Evolutionary conservation across 2,797 vertebrate genomes (phyloP).

Genomic region (Danio choprae): DNA sequence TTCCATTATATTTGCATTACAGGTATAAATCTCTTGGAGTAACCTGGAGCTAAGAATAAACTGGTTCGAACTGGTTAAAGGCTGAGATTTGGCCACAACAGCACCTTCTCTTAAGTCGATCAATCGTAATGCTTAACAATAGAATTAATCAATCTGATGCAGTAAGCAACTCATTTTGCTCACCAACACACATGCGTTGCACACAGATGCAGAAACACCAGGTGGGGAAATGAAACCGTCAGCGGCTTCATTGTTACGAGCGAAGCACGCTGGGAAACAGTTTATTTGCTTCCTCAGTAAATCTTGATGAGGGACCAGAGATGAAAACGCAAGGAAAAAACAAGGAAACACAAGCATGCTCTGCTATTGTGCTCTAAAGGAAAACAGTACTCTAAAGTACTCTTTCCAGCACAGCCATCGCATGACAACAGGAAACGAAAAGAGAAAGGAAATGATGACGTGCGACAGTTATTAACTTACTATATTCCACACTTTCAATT

Average conservation of each 20-base stretch:
- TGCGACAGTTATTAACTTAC: not conserved
- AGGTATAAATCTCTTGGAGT: not conserved
- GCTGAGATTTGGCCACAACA: too few species aligned
- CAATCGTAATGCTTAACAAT: not conserved
- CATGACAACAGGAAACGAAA: not conserved
- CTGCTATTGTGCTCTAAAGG: slow-evolving; percentile 11
- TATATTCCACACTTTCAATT: not conserved
- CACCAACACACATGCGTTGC: not conserved
- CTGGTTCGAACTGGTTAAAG: too few species aligned
- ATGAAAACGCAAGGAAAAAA: slow-evolving; percentile 26
- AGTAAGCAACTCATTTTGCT: slow-evolving; percentile 10
- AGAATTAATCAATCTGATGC: not conserved
- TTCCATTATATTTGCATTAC: not conserved
- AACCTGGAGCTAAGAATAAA: not conserved
- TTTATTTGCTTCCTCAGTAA: slow-evolving; percentile 13
- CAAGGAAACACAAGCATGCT: slow-evolving; percentile 18
- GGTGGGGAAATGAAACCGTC: slow-evolving; percentile 11
- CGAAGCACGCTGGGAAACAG: slow-evolving; percentile 8
- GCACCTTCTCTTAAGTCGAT: not conserved
- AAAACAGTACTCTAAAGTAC: not conserved
- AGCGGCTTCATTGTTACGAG: slow-evolving; percentile 18
- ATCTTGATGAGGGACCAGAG: slow-evolving; percentile 4
- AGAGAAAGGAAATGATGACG: slow-evolving; percentile 3
- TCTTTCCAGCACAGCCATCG: slow-evolving; percentile 1
- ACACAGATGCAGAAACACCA: slow-evolving; percentile 8